phyloP scores from a whole-genome alignment of 1,140 invertebrate species.

The Potamilus streckersoni region DNA sequence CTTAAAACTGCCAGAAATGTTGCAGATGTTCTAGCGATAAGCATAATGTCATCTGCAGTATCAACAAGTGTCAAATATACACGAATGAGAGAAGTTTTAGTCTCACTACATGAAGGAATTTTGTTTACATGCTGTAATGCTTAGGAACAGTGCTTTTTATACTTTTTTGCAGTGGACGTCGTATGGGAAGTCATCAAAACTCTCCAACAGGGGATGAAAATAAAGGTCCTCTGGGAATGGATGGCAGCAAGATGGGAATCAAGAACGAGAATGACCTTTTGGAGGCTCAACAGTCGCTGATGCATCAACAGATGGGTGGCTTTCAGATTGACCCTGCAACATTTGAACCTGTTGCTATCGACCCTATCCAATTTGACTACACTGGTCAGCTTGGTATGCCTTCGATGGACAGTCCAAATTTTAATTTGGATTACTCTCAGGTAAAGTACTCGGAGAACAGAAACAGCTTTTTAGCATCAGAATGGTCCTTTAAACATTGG shows the following conservation, averaged over 20 bases:
- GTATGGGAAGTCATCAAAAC: conserved; percentile 85
- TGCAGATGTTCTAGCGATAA: too few species aligned
- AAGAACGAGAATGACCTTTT: conserved; percentile 43
- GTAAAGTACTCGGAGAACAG: too few species aligned
- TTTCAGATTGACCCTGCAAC: conserved; percentile 57
- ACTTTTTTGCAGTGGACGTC: conserved; percentile 17
- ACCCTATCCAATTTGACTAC: conserved; percentile 66
- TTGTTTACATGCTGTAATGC: neutral
- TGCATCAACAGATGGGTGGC: conserved; percentile 46
- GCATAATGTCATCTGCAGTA: too few species aligned
- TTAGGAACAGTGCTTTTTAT: conserved; percentile 6
- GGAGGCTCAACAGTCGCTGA: conserved; percentile 40
- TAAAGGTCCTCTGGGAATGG: conserved; percentile 63
- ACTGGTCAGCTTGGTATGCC: conserved; percentile 61
- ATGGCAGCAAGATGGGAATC: neutral
- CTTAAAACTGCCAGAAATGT: too few species aligned
- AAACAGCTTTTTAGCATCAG: too few species aligned
- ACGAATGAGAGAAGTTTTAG: too few species aligned
- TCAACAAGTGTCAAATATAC: too few species aligned
- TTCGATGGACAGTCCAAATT: conserved; percentile 69
- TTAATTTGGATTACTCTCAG: conserved; percentile 64
- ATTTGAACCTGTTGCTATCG: conserved; percentile 65
- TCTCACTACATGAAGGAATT: too few species aligned
- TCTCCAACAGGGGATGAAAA: conserved; percentile 88
- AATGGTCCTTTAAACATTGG: too few species aligned